These are phyloP conservation scores for Tricholaema leucomelas DNA, from an alignment of 2,113 vertebrate genomes.

Conservation along the genomic window DNA sequence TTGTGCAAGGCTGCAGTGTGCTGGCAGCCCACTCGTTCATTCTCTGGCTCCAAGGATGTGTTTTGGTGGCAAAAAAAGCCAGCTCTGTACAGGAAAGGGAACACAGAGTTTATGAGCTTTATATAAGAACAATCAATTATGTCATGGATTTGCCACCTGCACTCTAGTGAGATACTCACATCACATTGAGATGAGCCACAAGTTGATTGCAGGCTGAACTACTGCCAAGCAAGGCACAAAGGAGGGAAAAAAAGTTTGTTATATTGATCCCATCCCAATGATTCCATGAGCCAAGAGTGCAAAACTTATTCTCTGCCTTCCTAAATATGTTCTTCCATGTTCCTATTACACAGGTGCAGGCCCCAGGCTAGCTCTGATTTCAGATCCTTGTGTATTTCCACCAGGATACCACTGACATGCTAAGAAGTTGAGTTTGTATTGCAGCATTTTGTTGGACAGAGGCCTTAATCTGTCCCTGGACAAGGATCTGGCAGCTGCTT, in stretches of 20 bases:
- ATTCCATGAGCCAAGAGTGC: background rate
- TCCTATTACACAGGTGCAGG: background rate
- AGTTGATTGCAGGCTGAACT: background rate
- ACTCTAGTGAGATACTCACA: background rate
- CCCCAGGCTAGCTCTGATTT: background rate
- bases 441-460: conserved; percentile 10
- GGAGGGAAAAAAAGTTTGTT: background rate
- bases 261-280: background rate
- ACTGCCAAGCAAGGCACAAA: background rate
- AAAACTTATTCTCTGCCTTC: background rate
- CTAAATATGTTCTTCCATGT: rapidly evolving
- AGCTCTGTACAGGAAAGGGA: background rate
- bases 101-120: background rate
- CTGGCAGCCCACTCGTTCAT: background rate
- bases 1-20: background rate
- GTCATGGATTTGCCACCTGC: background rate
- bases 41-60: background rate
- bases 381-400: background rate
- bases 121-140: background rate
- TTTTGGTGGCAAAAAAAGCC: background rate
- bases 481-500: conserved; percentile 35
- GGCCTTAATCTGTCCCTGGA: background rate
- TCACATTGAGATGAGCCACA: background rate
- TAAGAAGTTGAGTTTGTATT: background rate
- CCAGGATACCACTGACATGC: background rate